Evolutionary conservation across 2,888 invertebrate genomes (phyloP).

Genomic region (Caradrina kadenii): DNA sequence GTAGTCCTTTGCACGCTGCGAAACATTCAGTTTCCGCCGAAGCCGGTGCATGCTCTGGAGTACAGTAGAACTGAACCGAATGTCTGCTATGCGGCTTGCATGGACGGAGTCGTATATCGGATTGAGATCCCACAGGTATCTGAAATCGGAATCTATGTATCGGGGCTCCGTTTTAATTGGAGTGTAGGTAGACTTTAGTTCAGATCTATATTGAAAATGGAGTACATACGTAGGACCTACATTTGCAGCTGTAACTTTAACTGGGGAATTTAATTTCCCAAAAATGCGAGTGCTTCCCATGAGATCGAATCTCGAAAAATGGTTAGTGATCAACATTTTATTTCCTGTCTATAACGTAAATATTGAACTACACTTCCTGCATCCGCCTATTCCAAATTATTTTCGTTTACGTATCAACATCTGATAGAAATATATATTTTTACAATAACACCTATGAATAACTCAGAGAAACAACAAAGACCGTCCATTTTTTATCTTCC

Average conservation of each 20-base stretch:
- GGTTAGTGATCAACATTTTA: too few species aligned
- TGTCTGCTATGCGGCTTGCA: conserved; percentile 85
- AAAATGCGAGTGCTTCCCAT: too few species aligned
- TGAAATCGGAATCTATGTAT: conserved; percentile 20
- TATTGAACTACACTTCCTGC: not conserved
- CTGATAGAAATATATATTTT: conserved; percentile 3
- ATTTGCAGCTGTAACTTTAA: too few species aligned
- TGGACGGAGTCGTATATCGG: conserved; percentile 82
- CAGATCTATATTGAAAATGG: not conserved
- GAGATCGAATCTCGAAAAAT: too few species aligned
- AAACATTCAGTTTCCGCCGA: conserved; percentile 85
- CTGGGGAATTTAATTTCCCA: too few species aligned
- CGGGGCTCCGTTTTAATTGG: conserved; percentile 1
- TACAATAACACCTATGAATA: conserved; percentile 18
- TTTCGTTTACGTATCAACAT: not conserved
- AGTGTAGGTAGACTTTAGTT: not conserved
- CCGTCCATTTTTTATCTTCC: conserved; percentile 15
- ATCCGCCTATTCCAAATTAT: not conserved
- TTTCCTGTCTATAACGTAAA: not conserved
- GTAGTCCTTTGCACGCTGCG: conserved; percentile 81
- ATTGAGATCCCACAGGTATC: conserved; percentile 84
- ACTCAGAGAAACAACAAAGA: not conserved
- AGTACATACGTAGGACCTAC: too few species aligned
- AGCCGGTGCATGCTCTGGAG: conserved; percentile 82
- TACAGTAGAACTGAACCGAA: conserved; percentile 80